Percentiles rank a stretch among this genome's conserved stretches.
Evolutionary conservation across 2,113 vertebrate species (phyloP).

Genomic region (Gallinago undulata): DNA sequence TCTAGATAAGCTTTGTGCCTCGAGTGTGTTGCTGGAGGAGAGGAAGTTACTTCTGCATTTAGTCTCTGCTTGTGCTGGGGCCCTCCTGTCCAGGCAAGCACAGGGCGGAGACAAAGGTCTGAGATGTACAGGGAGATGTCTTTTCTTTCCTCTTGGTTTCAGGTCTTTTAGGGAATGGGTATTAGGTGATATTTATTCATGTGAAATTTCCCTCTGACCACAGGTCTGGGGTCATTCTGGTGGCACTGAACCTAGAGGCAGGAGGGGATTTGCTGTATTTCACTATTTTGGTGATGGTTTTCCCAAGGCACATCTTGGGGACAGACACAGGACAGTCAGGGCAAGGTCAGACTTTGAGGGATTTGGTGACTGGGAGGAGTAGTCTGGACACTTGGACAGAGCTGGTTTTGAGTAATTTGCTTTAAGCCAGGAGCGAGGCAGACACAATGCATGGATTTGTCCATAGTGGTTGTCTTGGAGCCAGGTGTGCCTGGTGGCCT

Average conservation of each 20-base stretch:
- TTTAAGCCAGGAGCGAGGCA: neutral
- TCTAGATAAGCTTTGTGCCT: neutral
- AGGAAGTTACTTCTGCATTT: constrained; percentile 73
- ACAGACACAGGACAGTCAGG: neutral
- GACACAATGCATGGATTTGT: neutral
- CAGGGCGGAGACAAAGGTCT: neutral
- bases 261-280: neutral
- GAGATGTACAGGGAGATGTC: neutral
- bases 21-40: neutral
- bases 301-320: neutral
- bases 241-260: neutral
- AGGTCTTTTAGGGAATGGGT: neutral
- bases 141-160: neutral
- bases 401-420: neutral
- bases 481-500: neutral
- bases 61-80: constrained; percentile 22
- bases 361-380: neutral
- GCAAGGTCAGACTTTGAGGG: neutral
- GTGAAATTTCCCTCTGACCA: neutral
- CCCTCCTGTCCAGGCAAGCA: constrained; percentile 20
- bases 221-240: neutral
- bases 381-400: neutral
- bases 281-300: neutral
- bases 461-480: fast-evolving
- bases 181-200: neutral